phyloP scores from a whole-genome alignment of 2,888 invertebrate species.

The Meiosimyza platycephala region DNA sequence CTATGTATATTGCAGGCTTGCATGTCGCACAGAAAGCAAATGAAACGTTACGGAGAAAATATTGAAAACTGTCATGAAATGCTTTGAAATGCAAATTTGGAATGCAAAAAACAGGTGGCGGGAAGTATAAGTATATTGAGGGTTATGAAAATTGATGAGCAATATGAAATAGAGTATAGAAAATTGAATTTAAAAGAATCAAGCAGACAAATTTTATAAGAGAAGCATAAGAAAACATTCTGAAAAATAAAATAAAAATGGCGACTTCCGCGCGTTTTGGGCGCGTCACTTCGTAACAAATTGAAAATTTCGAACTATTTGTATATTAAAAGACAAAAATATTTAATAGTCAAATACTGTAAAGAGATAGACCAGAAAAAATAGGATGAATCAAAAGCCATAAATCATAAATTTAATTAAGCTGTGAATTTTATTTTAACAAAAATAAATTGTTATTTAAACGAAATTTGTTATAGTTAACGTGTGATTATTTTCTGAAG shows the following conservation, averaged over 20 bases:
- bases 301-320: no score
- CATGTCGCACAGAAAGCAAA: slow-evolving; percentile 39
- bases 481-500: no score
- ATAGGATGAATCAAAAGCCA: slow-evolving; percentile 33
- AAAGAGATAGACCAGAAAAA: slow-evolving; percentile 1
- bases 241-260: no score
- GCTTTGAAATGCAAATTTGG: not conserved
- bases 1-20: slow-evolving; percentile 25
- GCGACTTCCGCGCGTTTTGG: no score
- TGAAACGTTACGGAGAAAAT: slow-evolving; percentile 41
- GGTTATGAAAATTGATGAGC: not conserved
- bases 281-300: no score
- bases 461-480: not conserved
- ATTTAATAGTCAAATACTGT: no score
- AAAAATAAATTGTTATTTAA: not conserved
- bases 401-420: slow-evolving; percentile 42
- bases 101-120: not conserved
- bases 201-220: slow-evolving; percentile 57
- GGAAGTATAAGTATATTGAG: not conserved
- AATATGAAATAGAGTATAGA: slow-evolving; percentile 28
- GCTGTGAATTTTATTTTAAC: slow-evolving; percentile 28
- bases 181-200: not conserved
- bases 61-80: slow-evolving; percentile 37
- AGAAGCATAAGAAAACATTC: slow-evolving; percentile 67
- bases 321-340: no score